These are phyloP conservation scores for Lampris incognitus DNA, from an alignment of 2,113 vertebrate species.

Conservation along the genomic window DNA sequence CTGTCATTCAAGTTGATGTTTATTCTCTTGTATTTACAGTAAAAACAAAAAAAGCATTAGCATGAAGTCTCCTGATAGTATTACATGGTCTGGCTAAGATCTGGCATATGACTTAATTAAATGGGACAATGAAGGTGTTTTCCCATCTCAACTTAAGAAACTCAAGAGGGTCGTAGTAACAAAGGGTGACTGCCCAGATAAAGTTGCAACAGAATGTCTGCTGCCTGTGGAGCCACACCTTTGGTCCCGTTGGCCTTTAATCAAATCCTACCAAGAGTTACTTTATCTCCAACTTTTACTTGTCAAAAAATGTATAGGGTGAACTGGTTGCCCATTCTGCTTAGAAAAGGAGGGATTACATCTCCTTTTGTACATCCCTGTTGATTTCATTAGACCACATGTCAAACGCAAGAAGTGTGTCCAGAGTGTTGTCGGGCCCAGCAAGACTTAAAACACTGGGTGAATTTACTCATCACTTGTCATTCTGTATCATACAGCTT, in stretches of 20 bases:
- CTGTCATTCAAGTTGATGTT: slow-evolving; percentile 19
- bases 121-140: slow-evolving; percentile 17
- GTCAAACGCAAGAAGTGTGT: neutral
- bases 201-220: no score
- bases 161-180: no score
- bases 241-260: no score
- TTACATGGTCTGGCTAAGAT: slow-evolving; percentile 75
- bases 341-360: no score
- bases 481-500: slow-evolving; percentile 7
- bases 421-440: neutral
- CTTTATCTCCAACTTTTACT: no score
- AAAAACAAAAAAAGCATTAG: slow-evolving; percentile 44
- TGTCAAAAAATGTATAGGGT: no score
- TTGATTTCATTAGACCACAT: neutral
- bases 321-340: no score
- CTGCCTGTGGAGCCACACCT: no score
- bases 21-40: slow-evolving; percentile 31
- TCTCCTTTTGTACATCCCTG: no score
- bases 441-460: neutral
- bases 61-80: slow-evolving; percentile 44
- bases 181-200: no score
- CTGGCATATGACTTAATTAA: slow-evolving; percentile 44
- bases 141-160: no score
- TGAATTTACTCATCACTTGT: slow-evolving; percentile 41
- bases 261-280: no score